phyloP scores from a whole-genome alignment of 2,113 vertebrate genomes.

The Antechinus flavipes region DNA sequence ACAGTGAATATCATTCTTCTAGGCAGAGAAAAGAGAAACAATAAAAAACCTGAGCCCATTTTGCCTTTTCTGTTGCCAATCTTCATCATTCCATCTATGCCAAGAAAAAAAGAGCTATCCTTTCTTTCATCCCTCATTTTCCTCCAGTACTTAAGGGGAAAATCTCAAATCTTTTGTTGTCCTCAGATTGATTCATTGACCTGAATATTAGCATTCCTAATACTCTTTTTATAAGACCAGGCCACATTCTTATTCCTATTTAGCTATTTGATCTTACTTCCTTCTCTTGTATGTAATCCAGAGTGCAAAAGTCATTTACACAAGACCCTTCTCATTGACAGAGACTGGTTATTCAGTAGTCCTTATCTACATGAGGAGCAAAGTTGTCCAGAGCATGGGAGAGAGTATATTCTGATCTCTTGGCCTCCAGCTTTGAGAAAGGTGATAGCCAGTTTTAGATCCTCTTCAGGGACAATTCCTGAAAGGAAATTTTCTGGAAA shows the following conservation, averaged over 20 bases:
- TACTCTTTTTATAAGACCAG: background rate
- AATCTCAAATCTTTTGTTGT: background rate
- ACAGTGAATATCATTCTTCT: background rate
- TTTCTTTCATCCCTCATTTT: background rate
- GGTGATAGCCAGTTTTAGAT: background rate
- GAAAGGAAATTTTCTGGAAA: background rate
- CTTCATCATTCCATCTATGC: background rate
- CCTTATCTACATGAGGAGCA: background rate
- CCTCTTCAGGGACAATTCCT: background rate
- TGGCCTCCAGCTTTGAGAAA: background rate
- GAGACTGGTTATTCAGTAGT: background rate
- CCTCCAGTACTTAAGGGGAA: too few relatives aligned
- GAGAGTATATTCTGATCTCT: background rate
- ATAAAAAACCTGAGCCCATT: background rate
- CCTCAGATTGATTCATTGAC: background rate
- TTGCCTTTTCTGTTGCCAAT: background rate
- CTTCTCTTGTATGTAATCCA: background rate
- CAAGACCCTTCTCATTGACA: too few relatives aligned
- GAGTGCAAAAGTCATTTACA: background rate
- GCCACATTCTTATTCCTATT: background rate
- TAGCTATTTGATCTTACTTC: background rate
- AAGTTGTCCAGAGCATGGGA: background rate
- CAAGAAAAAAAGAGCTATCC: background rate
- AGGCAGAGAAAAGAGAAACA: background rate
- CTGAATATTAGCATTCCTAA: background rate